phyloP scores from a whole-genome alignment of 1,140 invertebrate genomes.

The Penaeus japonicus region DNA sequence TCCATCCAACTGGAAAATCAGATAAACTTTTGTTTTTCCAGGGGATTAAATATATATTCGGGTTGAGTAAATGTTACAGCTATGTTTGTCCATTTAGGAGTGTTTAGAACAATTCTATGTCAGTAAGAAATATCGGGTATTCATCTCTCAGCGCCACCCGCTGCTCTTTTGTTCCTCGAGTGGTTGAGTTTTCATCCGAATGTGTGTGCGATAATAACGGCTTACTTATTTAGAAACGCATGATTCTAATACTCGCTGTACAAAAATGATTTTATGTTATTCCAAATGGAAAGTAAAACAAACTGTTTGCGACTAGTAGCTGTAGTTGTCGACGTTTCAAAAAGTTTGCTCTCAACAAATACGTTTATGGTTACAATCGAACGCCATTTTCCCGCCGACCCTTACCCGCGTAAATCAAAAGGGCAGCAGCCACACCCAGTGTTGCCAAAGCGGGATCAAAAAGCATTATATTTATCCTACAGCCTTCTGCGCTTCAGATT shows the following conservation, averaged over 20 bases:
- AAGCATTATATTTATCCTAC: too few relatives aligned
- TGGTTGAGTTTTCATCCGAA: conserved; percentile 8
- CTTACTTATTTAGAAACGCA: neutral
- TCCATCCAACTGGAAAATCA: too few relatives aligned
- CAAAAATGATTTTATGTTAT: neutral
- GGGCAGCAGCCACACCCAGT: neutral
- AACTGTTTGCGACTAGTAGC: neutral
- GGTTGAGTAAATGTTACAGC: neutral
- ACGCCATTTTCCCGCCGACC: conserved; percentile 26
- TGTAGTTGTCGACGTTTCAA: neutral
- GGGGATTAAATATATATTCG: too few relatives aligned
- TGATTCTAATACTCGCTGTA: too few relatives aligned
- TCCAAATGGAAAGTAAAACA: neutral
- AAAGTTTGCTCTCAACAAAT: neutral
- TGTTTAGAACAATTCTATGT: conserved; percentile 39
- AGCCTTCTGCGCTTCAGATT: neutral
- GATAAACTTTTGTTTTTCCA: too few relatives aligned
- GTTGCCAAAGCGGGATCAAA: neutral
- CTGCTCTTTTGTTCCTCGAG: conserved; percentile 20
- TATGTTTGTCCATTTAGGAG: conserved; percentile 23
- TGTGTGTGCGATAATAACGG: neutral
- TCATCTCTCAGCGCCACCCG: conserved; percentile 42
- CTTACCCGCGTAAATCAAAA: conserved; percentile 32
- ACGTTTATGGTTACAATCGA: conserved; percentile 13
- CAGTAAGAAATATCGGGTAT: conserved; percentile 32